Evolutionary conservation across 2,797 vertebrate species (phyloP), one percentile per base, ranked within the genome.

Genomic region (Bucorvus abyssinicus): DNA sequence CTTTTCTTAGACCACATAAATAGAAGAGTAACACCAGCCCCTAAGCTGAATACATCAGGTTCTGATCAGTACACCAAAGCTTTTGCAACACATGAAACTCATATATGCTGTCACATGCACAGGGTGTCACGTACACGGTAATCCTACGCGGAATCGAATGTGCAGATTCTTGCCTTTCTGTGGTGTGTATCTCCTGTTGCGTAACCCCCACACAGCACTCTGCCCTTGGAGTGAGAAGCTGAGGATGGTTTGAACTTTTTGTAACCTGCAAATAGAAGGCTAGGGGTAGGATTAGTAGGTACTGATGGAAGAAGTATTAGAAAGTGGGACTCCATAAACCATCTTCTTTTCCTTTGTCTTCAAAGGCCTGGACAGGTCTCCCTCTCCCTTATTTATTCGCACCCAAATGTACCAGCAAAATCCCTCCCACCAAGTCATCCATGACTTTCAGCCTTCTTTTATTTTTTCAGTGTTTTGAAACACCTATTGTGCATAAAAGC

Each of bases 1-100:
- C 64, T 79, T 91, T 94, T 80, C 90, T 94, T 87, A 89, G 81
- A 64, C 86, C 94, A 87, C 75, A 95, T 90, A 95, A 95, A 95
- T 80, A 90, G 86, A 94, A 85, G 85, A 94, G 77, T 45, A 90
- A 36, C 34, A 84, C 32, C 85, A 95, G 64, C 44, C 78, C 88
- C 57, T 57, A 65, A 84, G 53, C 68, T 80, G 94, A 89, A 95
- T 93, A 56, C 69, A 85, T 71, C 75, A 80, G 89, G 88, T 89
- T 95, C 88, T 90, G 71, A 92, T 93, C 95, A 95, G 67, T 7
- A 63, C 64, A 85, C 75, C 78, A 91, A 92, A 92, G 95, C 91
- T 78, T 92, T 80, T 92, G 71, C 88, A 83, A 45, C 52, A 80
- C 61, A 56, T 69, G 75, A 94, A 85, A 91, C 14, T 92, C 64